Evolutionary conservation across 2,888 invertebrate species (phyloP).

Genomic region (Trissolcus brochymenae): DNA sequence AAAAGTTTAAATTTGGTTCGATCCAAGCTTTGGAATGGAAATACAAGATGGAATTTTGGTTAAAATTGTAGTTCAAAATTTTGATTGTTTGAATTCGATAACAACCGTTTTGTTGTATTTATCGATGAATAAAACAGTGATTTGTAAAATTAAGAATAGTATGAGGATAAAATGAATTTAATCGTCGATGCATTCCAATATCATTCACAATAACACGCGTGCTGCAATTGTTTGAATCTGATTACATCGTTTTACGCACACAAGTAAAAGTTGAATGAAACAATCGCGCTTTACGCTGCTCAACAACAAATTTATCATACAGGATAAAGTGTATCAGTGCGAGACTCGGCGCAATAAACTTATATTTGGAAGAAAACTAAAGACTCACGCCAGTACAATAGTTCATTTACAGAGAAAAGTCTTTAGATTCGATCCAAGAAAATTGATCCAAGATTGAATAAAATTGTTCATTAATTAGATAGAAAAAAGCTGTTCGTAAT

Average conservation of each 20-base stretch:
- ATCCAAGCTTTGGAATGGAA: too few relatives aligned
- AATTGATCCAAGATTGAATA: background rate
- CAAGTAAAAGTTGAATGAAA: slow-evolving; percentile 42
- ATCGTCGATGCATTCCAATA: slow-evolving; percentile 26
- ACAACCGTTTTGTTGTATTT: too few relatives aligned
- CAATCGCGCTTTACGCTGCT: slow-evolving; percentile 23
- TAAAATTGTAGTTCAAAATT: too few relatives aligned
- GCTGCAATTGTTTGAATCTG: slow-evolving; percentile 42
- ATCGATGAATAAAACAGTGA: background rate
- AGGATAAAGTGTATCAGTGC: slow-evolving; percentile 40
- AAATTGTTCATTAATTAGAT: background rate
- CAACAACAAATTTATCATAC: slow-evolving; percentile 42
- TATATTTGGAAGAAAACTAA: background rate
- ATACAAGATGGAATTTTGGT: too few relatives aligned
- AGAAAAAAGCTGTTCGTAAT: background rate
- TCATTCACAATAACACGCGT: slow-evolving; percentile 21
- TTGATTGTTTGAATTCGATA: too few relatives aligned
- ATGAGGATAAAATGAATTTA: slow-evolving; percentile 19
- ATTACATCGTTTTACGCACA: slow-evolving; percentile 30
- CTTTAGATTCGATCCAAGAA: too few relatives aligned
- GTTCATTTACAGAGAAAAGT: too few relatives aligned
- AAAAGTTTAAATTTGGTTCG: too few relatives aligned
- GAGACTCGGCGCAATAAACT: slow-evolving; percentile 18
- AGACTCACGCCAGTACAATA: too few relatives aligned
- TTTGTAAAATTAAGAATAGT: background rate